Base-by-base conservation (phyloP, 2,113 vertebrate genomes). In the Chaenocephalus aceratus region DNA sequence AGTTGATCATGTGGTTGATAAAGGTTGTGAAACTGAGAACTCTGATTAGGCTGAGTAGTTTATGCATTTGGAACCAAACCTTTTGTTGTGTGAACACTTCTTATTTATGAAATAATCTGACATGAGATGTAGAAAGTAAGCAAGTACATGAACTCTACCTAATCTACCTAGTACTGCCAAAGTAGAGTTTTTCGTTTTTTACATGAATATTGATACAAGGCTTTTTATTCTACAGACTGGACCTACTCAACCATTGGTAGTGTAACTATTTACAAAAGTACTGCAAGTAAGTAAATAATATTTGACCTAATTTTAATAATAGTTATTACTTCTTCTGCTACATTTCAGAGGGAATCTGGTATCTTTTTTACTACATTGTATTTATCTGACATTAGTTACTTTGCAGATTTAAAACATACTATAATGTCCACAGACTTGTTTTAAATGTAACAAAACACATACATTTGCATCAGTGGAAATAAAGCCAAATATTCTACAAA, bases 1-100 rank as follows among this genome's bases (percentile, higher is more conserved):
- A 86, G 67, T 77, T 68, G 54, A 91, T 87, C 72, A 86, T 78
- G 88, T 86, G 89, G 87, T 21, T 81, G 88, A 89, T 89, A 67
- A 41, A 63, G 65, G 60, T 30, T 45, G 66, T 75, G 5, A 65
- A 79, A 69, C 26, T 26, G 26, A 26, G 26, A 26, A 26, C 72
- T 66, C 34, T 66, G 56, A 76, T n/a, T 73, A 61, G 53, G 13
- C 60, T 3, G 30, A 1, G 11, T 6, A 52, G 76, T 78, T 78
- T 62, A 45, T 46, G 13, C 21, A 14, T 52, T 65, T 8, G 23
- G 0, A 23, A 5, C 10, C 21, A 44, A 76, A n/a, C 61, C 6
- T 57, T 58, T 76, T 77, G 12, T 23, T 41, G 36, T n/a, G 16
- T 16, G 30, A 3, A 34, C 1, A 2, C 13, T 36, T n/a, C 23